Base-by-base conservation (phyloP, 1,140 invertebrate genomes). In the Drosophila tsacasi region DNA sequence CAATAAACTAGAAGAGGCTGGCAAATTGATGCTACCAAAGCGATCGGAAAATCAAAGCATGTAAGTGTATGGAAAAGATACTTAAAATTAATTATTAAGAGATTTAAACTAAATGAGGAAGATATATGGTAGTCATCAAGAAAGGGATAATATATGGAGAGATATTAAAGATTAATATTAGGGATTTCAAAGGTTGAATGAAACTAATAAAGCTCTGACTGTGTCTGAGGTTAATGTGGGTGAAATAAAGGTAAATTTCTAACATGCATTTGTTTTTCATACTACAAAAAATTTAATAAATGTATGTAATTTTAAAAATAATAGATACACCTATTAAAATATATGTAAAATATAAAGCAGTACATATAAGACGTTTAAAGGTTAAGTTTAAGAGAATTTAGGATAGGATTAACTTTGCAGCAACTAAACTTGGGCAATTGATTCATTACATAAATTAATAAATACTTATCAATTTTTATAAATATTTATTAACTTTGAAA, bases 1-100 rank as follows among this genome's bases (percentile, higher is more conserved):
- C 64, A 69, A 68, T 78, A 69, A 83, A 73, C 72, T 87, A 87
- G 84, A 84, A 87, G 84, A 87, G 81, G 84, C 84, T 84, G 76
- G 74, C 84, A 89, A 89, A 79, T 87, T 79, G 81, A 78, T 84
- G 84, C 80, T 58, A 76, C 74, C 69, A 79, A 74, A 71, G 73
- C 61, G 55, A 57, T 68, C 76, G 61, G 54, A 62, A 65, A 30
- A 46, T 66, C 35, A 46, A 74, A 89, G 62, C 84, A 89, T 89
- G 84, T 89, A 72, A 89, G 84, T 84, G 84, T 84, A 75, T n/a
- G 9, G 7, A 44, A 44, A 35, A 46, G 13, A 30, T 47, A 15
- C 5, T 30, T 25, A 23, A 30, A 10, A 37, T 9, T 42, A 65
- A 17, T 9, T n/a, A 6, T 13, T 21, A 2, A 12, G 12, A 66